Evolutionary conservation across 2,888 invertebrate species (phyloP), one percentile per base, ranked within the genome.

Genomic region (Frankliniella fusca): DNA sequence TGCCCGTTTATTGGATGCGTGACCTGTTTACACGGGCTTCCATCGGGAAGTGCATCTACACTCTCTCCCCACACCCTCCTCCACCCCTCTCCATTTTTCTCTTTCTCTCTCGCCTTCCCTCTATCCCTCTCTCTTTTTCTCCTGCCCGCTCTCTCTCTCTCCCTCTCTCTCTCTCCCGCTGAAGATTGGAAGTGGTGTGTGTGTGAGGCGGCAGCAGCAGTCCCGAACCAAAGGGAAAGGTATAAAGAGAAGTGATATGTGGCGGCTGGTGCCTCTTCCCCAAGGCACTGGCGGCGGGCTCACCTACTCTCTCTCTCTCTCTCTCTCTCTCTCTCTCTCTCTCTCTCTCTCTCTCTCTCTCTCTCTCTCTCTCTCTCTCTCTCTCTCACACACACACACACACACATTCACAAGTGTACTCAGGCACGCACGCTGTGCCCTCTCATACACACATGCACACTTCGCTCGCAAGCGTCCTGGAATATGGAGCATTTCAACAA

Each of bases 311-410:
- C 2, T 1, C 15, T 7, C 50, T 8, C 50, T 12, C 54, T 54
- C 54, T 20, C 10, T 3, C 54, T 20, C 7, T 54, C 50, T 15
- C 50, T 15, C 50, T 15, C 15, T 15, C 15, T 15, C 50, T 15
- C 50, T 15, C 50, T 15, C 50, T 15, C 50, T 15, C 50, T 15
- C 50, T 15, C 50, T 50, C 50, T 50, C 50, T 50, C 50, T 50
- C 50, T 15, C 50, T 50, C 50, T 15, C 50, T 15, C 50, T 15
- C 49, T 10, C 49, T 10, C 49, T n/a, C 49, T n/a, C 49, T n/a
- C 49, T n/a, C 49, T n/a, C 81, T 49, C 49, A 48, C 81, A 81
- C n/a, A 48, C 81, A 81, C 81, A 49, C 81, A 50, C 54, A 81
- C 81, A 50, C 54, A 81, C 81, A 50, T 10, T 48, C 81, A 70